These are phyloP conservation scores for Drosophila cardini DNA, from an alignment of 1,140 invertebrate genomes.

Conservation along the genomic window DNA sequence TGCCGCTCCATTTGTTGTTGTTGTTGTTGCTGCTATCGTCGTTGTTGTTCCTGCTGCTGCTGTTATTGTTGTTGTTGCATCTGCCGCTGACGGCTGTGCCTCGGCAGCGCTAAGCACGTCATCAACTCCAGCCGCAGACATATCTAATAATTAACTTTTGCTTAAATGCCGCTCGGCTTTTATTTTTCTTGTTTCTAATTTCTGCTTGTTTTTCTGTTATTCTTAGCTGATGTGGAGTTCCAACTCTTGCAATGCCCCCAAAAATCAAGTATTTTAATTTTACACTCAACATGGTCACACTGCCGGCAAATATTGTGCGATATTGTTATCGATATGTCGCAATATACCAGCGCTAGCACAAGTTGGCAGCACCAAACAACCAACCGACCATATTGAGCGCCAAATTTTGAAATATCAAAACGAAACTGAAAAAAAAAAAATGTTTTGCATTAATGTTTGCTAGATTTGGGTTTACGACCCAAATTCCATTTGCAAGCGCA, in stretches of 20 bases:
- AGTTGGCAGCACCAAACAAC: conserved; percentile 24
- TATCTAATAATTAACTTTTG: conserved; percentile 34
- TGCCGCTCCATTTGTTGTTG: not conserved
- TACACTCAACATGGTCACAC: conserved; percentile 21
- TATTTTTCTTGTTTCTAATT: not conserved
- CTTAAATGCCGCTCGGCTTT: conserved; percentile 4
- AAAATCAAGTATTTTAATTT: conserved; percentile 2
- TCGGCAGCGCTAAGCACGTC: conserved; percentile 51
- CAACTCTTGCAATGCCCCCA: not conserved
- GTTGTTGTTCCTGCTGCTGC: not conserved
- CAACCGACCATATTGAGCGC: conserved; percentile 26
- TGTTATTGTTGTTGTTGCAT: not conserved
- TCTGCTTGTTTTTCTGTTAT: conserved; percentile 23
- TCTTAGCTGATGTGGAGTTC: conserved; percentile 29
- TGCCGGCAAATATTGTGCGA: not conserved
- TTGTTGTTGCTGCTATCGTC: not conserved
- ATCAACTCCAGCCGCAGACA: conserved; percentile 70
- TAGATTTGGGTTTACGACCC: conserved; percentile 5
- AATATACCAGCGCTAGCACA: not conserved
- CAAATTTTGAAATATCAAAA: not conserved
- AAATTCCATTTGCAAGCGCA: conserved; percentile 10
- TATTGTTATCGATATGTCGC: conserved; percentile 17
- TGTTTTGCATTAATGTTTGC: not conserved
- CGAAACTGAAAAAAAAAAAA: too few species aligned
- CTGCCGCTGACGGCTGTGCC: not conserved